A percentile compares a stretch with the other conserved stretches of the same genome.
phyloP scores from a whole-genome alignment of 2,888 invertebrate species.

The Tetranychus truncatus region DNA sequence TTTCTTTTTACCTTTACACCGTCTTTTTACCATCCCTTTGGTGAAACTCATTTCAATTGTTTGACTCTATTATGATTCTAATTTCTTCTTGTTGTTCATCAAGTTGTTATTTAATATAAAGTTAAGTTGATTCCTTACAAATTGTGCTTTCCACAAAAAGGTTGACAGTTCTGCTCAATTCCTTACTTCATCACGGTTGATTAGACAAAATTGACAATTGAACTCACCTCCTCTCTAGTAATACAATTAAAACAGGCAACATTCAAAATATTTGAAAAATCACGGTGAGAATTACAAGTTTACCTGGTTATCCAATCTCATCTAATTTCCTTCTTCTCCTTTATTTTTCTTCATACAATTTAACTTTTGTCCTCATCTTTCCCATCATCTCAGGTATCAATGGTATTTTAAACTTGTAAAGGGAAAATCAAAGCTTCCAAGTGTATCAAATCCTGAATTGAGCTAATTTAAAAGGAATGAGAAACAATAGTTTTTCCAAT shows the following conservation, averaged over 20 bases:
- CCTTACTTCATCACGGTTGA: not conserved
- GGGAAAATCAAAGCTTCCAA: not conserved
- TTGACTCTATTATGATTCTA: not conserved
- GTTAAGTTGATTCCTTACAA: not conserved
- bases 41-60: not conserved
- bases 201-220: not conserved
- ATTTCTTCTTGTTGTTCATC: not conserved
- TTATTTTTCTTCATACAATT: too few species aligned
- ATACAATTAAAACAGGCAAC: too few species aligned
- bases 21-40: not conserved
- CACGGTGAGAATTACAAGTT: too few species aligned
- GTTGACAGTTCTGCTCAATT: not conserved
- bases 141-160: not conserved
- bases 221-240: not conserved
- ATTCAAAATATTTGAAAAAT: too few species aligned
- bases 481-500: not conserved
- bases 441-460: not conserved
- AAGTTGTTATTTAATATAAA: not conserved
- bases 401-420: not conserved
- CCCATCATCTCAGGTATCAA: not conserved
- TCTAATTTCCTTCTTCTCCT: not conserved
- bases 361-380: not conserved
- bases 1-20: not conserved
- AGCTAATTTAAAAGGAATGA: not conserved
- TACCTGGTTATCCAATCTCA: not conserved